Evolutionary conservation across 2,113 vertebrate genomes (phyloP).

Genomic region (Urocolius indicus): DNA sequence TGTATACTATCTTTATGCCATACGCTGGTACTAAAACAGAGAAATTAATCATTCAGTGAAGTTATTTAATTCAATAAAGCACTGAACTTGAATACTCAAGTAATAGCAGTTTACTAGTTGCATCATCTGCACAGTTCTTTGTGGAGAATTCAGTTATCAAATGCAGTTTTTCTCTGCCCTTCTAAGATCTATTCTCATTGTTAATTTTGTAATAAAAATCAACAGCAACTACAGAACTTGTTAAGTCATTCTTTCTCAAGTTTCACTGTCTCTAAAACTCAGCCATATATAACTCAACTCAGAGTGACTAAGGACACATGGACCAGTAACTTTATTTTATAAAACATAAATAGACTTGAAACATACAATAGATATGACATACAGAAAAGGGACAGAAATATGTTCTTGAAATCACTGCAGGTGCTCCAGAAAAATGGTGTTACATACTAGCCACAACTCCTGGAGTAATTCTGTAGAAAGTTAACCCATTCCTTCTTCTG

Average conservation of each 20-base stretch:
- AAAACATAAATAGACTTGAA: neutral
- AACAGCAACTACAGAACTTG: neutral
- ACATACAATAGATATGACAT: neutral
- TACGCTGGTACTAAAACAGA: neutral
- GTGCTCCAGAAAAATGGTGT: neutral
- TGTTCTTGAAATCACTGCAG: neutral
- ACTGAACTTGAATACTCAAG: neutral
- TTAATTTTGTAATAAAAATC: neutral
- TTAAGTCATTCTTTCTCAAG: neutral
- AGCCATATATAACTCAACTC: neutral
- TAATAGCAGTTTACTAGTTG: neutral
- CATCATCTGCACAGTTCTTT: neutral
- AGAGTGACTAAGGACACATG: neutral
- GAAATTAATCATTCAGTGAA: neutral
- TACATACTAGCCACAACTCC: neutral
- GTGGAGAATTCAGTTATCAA: neutral
- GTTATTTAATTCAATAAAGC: neutral
- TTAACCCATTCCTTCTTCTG: neutral
- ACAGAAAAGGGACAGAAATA: neutral
- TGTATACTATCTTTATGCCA: neutral
- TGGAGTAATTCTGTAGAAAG: neutral
- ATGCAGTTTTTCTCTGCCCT: neutral
- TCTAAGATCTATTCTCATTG: neutral
- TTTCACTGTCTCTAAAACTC: neutral
- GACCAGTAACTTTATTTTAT: neutral